Base-by-base conservation (phyloP, 1,140 invertebrate genomes). In the Solenopsis fugax region DNA sequence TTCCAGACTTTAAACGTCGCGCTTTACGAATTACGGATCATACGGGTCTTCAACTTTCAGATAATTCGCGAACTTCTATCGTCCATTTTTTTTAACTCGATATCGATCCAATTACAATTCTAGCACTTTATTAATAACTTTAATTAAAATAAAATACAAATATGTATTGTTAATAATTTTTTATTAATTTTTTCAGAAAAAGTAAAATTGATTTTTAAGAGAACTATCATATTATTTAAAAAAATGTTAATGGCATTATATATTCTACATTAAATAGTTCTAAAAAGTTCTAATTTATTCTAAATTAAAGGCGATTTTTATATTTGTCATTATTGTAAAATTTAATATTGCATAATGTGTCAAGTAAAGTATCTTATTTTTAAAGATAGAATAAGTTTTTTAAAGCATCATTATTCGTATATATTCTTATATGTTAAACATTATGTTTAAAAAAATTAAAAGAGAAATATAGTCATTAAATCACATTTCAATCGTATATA, bases 51-150 rank as follows among this genome's bases (percentile, higher is more conserved):
- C 58, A 80, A 84, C 65, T 87, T 62, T 58, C 9, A 69, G 34
- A 50, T 87, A 87, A 89, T 91, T 91, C 80, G 64, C 67, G 76
- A 87, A 89, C 84, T 91, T 89, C 54, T 82, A 84, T 90, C 56
- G 5, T 34, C 13, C 18, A 21, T 60, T 73, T 84, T 58, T 62
- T 76, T 16, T 54, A 16, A 18, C 1, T 0, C 18, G 34, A 41
- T 13, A 81, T 86, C 56, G 60, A 48, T 48, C 58, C 45, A 88
- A 88, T 71, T 80, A 71, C 64, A 60, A 29, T 29, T 41, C 9
- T 45, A n/a, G n/a, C 34, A 24, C 34, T 54, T 67, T 78, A 67
- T 73, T 76, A 67, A 58, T 65, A 65, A 80, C 5, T 78, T 64
- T 48, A 48, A 78, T 78, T 78, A 65, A 65, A 29, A 34, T 37